Conservation (phyloP, 2,113 vertebrate genomes). For the Cettia cetti region DNA sequence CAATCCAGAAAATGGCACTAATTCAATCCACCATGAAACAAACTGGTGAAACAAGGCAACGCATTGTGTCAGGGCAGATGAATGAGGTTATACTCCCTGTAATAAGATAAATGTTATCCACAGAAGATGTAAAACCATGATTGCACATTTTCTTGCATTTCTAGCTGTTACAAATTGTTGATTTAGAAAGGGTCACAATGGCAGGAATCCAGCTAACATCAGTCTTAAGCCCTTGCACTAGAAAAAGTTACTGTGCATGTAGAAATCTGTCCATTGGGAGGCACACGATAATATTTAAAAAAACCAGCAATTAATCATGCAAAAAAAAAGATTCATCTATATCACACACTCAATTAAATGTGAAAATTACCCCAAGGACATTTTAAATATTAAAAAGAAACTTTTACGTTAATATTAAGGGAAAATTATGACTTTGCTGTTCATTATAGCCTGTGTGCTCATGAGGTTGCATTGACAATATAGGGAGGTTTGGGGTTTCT, state of each 20-base stretch:
- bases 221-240: neutral
- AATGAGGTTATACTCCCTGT: neutral
- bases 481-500: neutral
- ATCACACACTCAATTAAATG: neutral
- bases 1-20: neutral
- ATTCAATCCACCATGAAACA: neutral
- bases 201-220: neutral
- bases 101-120: neutral
- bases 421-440: neutral
- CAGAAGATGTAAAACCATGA: neutral
- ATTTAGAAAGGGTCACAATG: neutral
- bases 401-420: neutral
- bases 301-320: neutral
- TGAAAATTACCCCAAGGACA: neutral
- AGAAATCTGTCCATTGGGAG: neutral
- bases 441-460: neutral
- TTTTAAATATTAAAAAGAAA: conserved; percentile 20
- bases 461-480: neutral
- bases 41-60: neutral
- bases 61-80: neutral
- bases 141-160: neutral
- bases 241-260: neutral
- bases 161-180: neutral
- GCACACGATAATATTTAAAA: neutral
- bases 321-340: neutral